These are phyloP conservation scores for Campoletis sonorensis DNA, from an alignment of 1,140 invertebrate genomes.

Conservation along the genomic window DNA sequence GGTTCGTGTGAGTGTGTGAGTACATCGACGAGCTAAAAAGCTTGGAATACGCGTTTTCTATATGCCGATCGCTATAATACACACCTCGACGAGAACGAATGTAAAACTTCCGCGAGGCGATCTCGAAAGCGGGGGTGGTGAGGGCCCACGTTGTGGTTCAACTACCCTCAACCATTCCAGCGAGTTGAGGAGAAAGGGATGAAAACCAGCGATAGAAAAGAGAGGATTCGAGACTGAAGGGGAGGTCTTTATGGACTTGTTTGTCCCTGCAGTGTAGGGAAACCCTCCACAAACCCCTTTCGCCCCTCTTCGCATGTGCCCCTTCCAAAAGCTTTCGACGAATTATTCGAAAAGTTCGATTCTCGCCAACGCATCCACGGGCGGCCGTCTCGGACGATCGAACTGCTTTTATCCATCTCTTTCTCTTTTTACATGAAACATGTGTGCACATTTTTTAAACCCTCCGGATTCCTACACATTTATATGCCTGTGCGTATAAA, in stretches of 20 bases:
- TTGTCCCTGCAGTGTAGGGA: slow-evolving; percentile 56
- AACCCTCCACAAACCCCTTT: not conserved
- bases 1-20: not conserved
- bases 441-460: not conserved
- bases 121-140: slow-evolving; percentile 31
- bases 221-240: slow-evolving; percentile 37
- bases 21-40: slow-evolving; percentile 2
- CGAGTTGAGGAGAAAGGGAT: not conserved
- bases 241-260: slow-evolving; percentile 65
- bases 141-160: slow-evolving; percentile 2
- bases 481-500: not conserved
- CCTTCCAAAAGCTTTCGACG: slow-evolving; percentile 50
- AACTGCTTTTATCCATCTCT: slow-evolving; percentile 52
- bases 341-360: slow-evolving; percentile 65
- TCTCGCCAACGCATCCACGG: slow-evolving; percentile 48
- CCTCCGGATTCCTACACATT: not conserved
- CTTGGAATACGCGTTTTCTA: not conserved
- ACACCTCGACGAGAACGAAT: slow-evolving; percentile 50
- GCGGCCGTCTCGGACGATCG: slow-evolving; percentile 55
- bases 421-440: not conserved
- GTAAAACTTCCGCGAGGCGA: slow-evolving; percentile 57
- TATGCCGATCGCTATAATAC: slow-evolving; percentile 23
- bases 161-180: not conserved
- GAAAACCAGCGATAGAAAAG: slow-evolving; percentile 38
- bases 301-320: slow-evolving; percentile 10